These are phyloP conservation scores for Anguilla japonica DNA, from an alignment of 2,113 vertebrate species.

Conservation along the genomic window DNA sequence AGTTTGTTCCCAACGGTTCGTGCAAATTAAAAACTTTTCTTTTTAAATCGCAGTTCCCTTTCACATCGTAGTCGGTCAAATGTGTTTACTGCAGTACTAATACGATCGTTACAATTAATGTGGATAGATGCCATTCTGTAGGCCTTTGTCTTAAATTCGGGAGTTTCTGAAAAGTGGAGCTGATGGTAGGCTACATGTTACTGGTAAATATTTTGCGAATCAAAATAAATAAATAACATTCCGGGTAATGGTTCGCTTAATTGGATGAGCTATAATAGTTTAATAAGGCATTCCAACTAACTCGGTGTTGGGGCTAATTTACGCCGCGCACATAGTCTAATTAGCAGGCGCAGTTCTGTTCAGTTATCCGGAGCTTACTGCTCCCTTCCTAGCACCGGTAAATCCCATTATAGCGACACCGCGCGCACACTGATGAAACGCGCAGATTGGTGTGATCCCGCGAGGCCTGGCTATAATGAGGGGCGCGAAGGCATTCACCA, in stretches of 20 bases:
- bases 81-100: no score
- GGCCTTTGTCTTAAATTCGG: no score
- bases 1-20: neutral
- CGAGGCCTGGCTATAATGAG: constrained; percentile 21
- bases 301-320: neutral
- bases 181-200: neutral
- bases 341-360: constrained; percentile 17
- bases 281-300: neutral
- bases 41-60: neutral
- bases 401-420: constrained; percentile 28
- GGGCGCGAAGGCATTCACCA: neutral
- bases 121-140: no score
- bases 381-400: constrained; percentile 21
- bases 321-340: constrained; percentile 20
- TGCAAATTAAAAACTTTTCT: neutral
- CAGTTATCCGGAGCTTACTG: constrained; percentile 24
- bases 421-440: constrained; percentile 24
- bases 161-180: no score
- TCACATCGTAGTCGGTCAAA: neutral
- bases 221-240: neutral
- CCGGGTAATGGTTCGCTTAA: neutral
- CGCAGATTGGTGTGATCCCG: constrained; percentile 24
- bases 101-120: no score
- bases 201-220: neutral
- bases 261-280: constrained; percentile 16